Evolutionary conservation across 2,888 invertebrate species (phyloP), one percentile per base, ranked within the genome.

Genomic region (Dione juno): DNA sequence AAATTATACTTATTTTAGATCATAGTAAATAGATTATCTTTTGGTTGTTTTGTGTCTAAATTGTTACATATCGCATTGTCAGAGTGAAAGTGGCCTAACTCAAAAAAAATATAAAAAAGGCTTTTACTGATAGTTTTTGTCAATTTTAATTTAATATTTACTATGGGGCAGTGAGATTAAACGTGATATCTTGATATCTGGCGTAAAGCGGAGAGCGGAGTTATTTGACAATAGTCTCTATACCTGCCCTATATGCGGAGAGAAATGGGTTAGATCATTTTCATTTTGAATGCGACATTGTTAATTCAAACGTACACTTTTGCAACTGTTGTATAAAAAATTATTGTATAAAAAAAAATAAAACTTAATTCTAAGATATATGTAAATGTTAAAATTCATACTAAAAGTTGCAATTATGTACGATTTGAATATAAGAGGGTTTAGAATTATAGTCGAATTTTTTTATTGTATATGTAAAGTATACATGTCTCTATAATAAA

Each of bases 381-480:
- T 66, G 68, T 64, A 71, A 54, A 71, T n/a, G n/a, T n/a, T n/a
- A 43, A 57, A 43, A 48, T 53, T 58, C 41, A 57, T 66, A 66
- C n/a, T 11, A 3, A 45, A 66, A 66, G 53, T 66, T 66, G 73
- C 64, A 67, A 69, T 59, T 64, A 50, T 48, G 58, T 74, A 69
- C 69, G 71, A 58, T 67, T 59, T 21, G 57, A 58, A 43, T 50
- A 57, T 48, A 6, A 11, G 13, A 54, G 37, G 45, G 53, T 11
- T 64, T 37, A 69, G 50, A 19, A 13, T 13, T 7, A 19, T 19
- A 40, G 13, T 13, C 5, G 6, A 13, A 13, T 11, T 66, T 57
- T 58, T 43, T 21, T n/a, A 35, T 21, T 67, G 28, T 48, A 35
- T 21, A 13, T 40, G 11, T 65, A 43, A 13, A 67, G 37, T 53